phyloP scores from a whole-genome alignment of 2,113 vertebrate species.

The Centropus bengalensis region DNA sequence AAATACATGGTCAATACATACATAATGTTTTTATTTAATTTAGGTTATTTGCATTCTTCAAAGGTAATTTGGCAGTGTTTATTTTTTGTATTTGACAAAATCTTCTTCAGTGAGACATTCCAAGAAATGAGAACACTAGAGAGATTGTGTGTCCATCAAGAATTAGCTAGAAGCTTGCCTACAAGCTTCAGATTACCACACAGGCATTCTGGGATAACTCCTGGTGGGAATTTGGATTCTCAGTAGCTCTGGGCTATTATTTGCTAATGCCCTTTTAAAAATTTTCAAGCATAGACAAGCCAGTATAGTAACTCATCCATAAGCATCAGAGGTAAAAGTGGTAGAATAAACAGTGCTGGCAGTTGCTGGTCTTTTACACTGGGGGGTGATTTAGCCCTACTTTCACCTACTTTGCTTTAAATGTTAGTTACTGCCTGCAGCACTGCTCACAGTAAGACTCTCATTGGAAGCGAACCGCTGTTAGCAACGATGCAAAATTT shows the following conservation, averaged over 20 bases:
- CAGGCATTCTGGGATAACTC: neutral
- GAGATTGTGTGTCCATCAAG: neutral
- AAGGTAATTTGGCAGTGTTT: neutral
- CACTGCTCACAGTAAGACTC: neutral
- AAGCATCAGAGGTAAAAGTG: neutral
- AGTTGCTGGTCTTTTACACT: neutral
- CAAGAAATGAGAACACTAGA: neutral
- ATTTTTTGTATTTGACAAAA: neutral
- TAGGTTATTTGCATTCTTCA: neutral
- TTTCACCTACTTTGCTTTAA: neutral
- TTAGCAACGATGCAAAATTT: neutral
- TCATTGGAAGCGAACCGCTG: neutral
- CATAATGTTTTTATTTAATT: neutral
- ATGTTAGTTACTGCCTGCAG: neutral
- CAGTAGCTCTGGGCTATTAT: neutral
- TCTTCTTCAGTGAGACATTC: neutral
- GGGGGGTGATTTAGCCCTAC: neutral
- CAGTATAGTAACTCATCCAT: neutral
- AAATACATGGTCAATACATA: accelerated
- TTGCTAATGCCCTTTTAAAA: neutral
- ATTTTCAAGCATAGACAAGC: neutral
- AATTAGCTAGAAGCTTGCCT: neutral
- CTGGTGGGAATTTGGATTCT: neutral
- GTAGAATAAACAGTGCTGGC: neutral
- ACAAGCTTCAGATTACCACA: neutral